Evolutionary conservation across 2,113 vertebrate genomes (phyloP), one percentile per base, ranked within the genome.

Genomic region (Daboia siamensis): DNA sequence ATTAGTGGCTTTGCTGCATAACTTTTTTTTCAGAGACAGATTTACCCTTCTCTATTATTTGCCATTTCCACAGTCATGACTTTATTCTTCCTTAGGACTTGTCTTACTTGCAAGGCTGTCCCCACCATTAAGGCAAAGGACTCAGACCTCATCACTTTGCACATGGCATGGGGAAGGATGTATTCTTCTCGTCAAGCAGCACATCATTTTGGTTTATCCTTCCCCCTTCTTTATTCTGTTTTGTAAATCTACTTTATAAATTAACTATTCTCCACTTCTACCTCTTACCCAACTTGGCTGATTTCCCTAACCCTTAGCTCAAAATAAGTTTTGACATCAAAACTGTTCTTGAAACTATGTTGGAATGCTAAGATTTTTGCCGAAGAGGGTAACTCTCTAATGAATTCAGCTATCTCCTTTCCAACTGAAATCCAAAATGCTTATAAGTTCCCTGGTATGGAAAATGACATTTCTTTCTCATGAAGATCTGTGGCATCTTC

Each of bases 321-420:
- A 92, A 96, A 97, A 97, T 98, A 97, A 98, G 98, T 69, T 69
- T 69, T 98, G 97, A 96, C 96, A 94, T 96, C 96, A 94, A 90
- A 94, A 94, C 95, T 96, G 96, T 97, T 97, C 95, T 96, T 97
- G 98, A 98, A 97, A 98, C 95, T 96, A 97, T 96, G 94, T 93
- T 94, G 97, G 97, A 98, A 98, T 98, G 97, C 94, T 95, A 96
- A 59, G 95, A 94, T 88, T 97, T 96, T 97, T 97, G 94, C 98
- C 94, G 93, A 96, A 95, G 93, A 95, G 96, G 29, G 44, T 7
- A 96, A 96, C 97, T 93, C 92, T 94, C 92, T 96, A 93, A 95
- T 97, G 96, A 97, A 97, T 98, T 97, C 97, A 69, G n/a, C 55
- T 20, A 97, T 94, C 5, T 51, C 52, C 59, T 56, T 48, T 61